Evolutionary conservation across 2,888 invertebrate genomes (phyloP).

Genomic region (Stratiomys singularior): DNA sequence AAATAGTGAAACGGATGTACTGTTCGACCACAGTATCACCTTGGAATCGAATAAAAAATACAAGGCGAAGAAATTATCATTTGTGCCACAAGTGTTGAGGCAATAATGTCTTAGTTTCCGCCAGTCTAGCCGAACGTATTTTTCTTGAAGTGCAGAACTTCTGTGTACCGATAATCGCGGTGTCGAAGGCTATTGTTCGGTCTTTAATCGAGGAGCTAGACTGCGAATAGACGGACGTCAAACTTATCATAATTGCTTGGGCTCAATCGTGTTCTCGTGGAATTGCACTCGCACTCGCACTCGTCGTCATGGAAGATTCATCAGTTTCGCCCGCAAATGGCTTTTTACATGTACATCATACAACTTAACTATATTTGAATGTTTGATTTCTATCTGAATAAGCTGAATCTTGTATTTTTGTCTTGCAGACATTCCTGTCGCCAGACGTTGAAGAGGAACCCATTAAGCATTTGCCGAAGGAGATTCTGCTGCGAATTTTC

Average conservation of each 20-base stretch:
- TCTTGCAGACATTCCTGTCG: constrained; percentile 64
- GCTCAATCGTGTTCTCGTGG: neutral
- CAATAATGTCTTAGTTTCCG: constrained; percentile 26
- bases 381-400: neutral
- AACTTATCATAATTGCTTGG: constrained; percentile 13
- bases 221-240: constrained; percentile 12
- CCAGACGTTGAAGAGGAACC: constrained; percentile 65
- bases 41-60: constrained; percentile 29
- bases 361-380: neutral
- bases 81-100: constrained; percentile 5
- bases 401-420: neutral
- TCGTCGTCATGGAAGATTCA: constrained; percentile 29
- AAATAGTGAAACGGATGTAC: constrained; percentile 7
- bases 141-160: neutral
- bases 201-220: neutral
- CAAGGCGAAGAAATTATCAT: constrained; percentile 5
- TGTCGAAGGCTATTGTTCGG: neutral
- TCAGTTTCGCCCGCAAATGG: constrained; percentile 39
- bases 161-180: neutral
- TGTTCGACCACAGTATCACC: neutral
- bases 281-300: neutral
- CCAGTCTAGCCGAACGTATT: neutral
- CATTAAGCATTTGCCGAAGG: constrained; percentile 88
- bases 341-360: neutral
- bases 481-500: constrained; percentile 90